Evolutionary conservation across 2,888 invertebrate species (phyloP), one percentile per base, ranked within the genome.

Genomic region (Laspeyria flexula): DNA sequence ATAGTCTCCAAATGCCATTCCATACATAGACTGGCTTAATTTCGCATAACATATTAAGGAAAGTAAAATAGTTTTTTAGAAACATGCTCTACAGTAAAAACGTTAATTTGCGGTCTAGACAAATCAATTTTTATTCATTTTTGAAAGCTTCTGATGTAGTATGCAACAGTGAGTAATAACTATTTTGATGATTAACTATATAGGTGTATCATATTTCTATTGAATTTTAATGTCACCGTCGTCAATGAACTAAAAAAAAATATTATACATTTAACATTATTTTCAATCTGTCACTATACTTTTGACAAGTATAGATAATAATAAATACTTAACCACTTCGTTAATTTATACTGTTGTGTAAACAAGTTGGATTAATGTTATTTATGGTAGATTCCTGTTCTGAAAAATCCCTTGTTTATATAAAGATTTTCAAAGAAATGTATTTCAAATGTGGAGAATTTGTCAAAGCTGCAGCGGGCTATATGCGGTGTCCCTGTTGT

Each of bases 401-500:
- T 29, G 18, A 42, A 29, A 42, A 49, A 54, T 18, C 10, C 18
- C 3, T 35, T 46, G 50, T 53, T 62, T 56, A 47, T 37, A 31
- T 25, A 54, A 53, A 49, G 42, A 35, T 3, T 50, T 37, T 31
- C 27, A 46, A 34, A 46, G 9, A 58, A 47, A 48, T 46, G 16
- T 43, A 25, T 40, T 30, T 1, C 10, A 37, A 43, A 56, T 56
- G 44, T 38, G 41, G 48, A 45, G 52, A 56, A 68, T 62, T 52
- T 25, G 40, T 53, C 61, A 51, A 43, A 45, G 43, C 34, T 47
- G 31, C 41, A 41, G 54, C 44, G 57, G 43, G 48, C 61, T 77
- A 71, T 73, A 74, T 77, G 65, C 66, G 75, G 65, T 74, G 82
- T 88, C 87, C 84, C 85, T 41, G 85, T 79, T 75, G 79, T 73